Percentiles rank a stretch among this genome's conserved stretches.
phyloP scores from a whole-genome alignment of 1,140 invertebrate species.

The Oscheius sp. region DNA sequence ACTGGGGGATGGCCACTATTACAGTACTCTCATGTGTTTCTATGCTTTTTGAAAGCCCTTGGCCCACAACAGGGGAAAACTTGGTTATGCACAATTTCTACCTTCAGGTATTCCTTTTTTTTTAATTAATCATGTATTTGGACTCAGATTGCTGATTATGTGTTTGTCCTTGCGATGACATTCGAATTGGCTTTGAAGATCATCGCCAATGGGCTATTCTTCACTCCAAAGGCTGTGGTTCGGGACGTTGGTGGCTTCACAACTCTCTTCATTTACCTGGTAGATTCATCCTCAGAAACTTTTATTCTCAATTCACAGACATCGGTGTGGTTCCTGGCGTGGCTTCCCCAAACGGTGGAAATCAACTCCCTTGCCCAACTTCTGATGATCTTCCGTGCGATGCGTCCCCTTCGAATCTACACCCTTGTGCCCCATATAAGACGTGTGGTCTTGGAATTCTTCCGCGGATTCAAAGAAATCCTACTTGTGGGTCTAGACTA shows the following conservation, averaged over 20 bases:
- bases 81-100: conserved; percentile 56
- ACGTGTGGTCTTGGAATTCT: conserved; percentile 97
- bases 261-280: conserved; percentile 94
- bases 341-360: conserved; percentile 89
- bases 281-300: no score
- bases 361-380: conserved; percentile 88
- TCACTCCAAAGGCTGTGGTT: conserved; percentile 96
- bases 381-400: conserved; percentile 90
- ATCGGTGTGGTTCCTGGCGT: conserved; percentile 88
- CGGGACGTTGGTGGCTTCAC: conserved; percentile 93
- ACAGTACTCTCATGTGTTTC: conserved; percentile 94
- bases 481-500: conserved; percentile 68
- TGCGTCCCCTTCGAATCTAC: conserved; percentile 88
- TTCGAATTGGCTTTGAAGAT: conserved; percentile 94
- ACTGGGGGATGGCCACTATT: conserved; percentile 98
- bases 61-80: conserved; percentile 59
- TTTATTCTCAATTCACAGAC: conserved; percentile 67
- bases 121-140: background rate
- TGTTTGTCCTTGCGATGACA: conserved; percentile 97
- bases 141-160: conserved; percentile 90
- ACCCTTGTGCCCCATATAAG: conserved; percentile 99
- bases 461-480: conserved; percentile 97
- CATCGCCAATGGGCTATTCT: conserved; percentile 92
- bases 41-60: conserved; percentile 93
- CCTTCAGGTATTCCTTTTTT: conserved; percentile 38